A percentile compares a stretch with the other conserved stretches of the same genome.
phyloP scores from a whole-genome alignment of 2,888 invertebrate genomes.

The Cosmia pyralina region DNA sequence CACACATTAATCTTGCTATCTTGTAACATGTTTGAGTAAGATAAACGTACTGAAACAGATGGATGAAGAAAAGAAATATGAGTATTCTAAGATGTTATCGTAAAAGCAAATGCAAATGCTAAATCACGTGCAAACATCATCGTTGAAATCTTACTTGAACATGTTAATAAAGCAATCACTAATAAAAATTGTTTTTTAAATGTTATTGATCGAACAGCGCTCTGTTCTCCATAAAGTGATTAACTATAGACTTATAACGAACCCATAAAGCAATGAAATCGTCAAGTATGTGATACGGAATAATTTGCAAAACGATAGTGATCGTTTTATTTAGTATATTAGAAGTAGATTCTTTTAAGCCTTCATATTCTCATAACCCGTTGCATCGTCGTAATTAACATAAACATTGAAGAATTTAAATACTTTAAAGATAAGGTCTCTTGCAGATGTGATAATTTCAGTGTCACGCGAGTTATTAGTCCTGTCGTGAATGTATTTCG shows the following conservation, averaged over 20 bases:
- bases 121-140: not conserved
- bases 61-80: not conserved
- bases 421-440: constrained; percentile 46
- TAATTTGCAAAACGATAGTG: constrained; percentile 59
- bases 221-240: constrained; percentile 51
- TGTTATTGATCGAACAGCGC: constrained; percentile 50
- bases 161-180: constrained; percentile 49
- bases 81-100: not conserved
- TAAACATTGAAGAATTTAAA: constrained; percentile 57
- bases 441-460: constrained; percentile 47
- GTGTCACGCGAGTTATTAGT: constrained; percentile 37
- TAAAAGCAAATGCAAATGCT: not conserved
- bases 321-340: constrained; percentile 67
- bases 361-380: constrained; percentile 57
- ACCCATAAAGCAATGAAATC: constrained; percentile 66
- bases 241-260: constrained; percentile 52
- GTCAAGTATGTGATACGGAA: constrained; percentile 80
- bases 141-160: constrained; percentile 24
- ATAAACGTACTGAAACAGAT: not conserved
- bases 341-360: constrained; percentile 66
- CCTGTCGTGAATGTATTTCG: constrained; percentile 20
- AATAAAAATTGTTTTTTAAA: constrained; percentile 36
- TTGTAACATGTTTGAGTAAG: constrained; percentile 41
- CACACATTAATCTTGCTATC: constrained; percentile 50
- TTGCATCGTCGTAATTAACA: constrained; percentile 55